phyloP scores from a whole-genome alignment of 2,113 vertebrate genomes.

The Larimichthys crocea region DNA sequence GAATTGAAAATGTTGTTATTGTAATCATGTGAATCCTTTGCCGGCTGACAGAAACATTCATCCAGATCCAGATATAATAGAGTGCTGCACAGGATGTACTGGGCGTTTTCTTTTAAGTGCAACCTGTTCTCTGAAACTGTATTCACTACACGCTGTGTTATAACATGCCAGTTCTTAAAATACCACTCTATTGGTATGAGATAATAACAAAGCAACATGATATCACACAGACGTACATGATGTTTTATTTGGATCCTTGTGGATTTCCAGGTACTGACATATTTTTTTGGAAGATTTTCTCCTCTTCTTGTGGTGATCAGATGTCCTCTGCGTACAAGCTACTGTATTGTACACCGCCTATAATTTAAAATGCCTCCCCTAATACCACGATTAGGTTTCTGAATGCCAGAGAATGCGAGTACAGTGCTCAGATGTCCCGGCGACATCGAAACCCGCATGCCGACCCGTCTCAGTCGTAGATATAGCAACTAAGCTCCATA shows the following conservation, averaged over 20 bases:
- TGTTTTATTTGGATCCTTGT: constrained; percentile 6
- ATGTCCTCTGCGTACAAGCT: constrained; percentile 13
- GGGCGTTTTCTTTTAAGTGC: constrained; percentile 30
- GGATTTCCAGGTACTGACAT: not conserved
- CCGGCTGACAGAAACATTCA: constrained; percentile 61
- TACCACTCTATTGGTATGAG: constrained; percentile 20
- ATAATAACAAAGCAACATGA: constrained; percentile 30
- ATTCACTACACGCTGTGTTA: constrained; percentile 15
- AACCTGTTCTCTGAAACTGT: constrained; percentile 46
- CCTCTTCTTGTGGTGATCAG: not conserved
- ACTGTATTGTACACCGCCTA: constrained; percentile 27
- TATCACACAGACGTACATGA: not conserved
- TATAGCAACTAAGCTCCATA: constrained; percentile 55
- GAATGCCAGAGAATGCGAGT: constrained; percentile 63
- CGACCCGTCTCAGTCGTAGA: constrained; percentile 55
- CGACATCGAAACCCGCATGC: constrained; percentile 53
- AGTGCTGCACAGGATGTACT: constrained; percentile 40
- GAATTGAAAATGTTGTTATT: constrained; percentile 54
- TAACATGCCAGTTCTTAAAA: constrained; percentile 48
- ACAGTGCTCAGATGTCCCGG: constrained; percentile 51
- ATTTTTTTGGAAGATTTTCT: not conserved
- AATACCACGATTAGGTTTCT: constrained; percentile 62
- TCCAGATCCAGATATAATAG: constrained; percentile 47
- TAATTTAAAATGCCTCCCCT: constrained; percentile 48
- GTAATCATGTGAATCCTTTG: constrained; percentile 67